Conservation (phyloP, 2,113 vertebrate species). For the Thunnus maccoyii region DNA sequence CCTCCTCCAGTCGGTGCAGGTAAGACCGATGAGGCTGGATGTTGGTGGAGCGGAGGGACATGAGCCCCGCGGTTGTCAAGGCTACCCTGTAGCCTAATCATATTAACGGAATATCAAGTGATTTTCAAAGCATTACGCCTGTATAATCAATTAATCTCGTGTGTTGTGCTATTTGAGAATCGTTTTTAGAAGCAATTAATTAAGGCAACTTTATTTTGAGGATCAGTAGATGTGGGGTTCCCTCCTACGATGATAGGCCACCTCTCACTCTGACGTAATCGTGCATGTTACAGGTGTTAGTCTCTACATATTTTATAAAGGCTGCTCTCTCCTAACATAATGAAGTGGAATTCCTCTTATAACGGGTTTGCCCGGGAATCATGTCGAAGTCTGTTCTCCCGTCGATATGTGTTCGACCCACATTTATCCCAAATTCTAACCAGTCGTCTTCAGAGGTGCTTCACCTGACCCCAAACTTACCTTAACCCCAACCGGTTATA, state of each 20-base stretch:
- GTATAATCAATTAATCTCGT: neutral
- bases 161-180: neutral
- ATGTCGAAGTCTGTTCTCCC: too few species aligned
- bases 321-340: neutral
- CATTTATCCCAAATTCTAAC: too few species aligned
- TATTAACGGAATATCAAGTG: neutral
- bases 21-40: constrained; percentile 50
- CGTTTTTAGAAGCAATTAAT: neutral
- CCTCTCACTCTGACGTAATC: constrained; percentile 27
- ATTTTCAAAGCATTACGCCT: neutral
- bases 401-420: too few species aligned
- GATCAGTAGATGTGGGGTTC: constrained; percentile 28
- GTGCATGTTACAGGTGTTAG: constrained; percentile 27
- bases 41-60: neutral
- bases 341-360: neutral
- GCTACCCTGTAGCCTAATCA: neutral
- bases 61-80: constrained; percentile 20
- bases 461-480: too few species aligned
- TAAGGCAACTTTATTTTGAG: constrained; percentile 20
- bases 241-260: neutral
- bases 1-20: constrained; percentile 59
- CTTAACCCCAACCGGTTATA: too few species aligned
- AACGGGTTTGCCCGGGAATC: too few species aligned
- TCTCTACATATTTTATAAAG: too few species aligned
- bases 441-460: too few species aligned